Evolutionary conservation across 2,797 vertebrate genomes (phyloP).

Genomic region (Melanotaenia nigrans): DNA sequence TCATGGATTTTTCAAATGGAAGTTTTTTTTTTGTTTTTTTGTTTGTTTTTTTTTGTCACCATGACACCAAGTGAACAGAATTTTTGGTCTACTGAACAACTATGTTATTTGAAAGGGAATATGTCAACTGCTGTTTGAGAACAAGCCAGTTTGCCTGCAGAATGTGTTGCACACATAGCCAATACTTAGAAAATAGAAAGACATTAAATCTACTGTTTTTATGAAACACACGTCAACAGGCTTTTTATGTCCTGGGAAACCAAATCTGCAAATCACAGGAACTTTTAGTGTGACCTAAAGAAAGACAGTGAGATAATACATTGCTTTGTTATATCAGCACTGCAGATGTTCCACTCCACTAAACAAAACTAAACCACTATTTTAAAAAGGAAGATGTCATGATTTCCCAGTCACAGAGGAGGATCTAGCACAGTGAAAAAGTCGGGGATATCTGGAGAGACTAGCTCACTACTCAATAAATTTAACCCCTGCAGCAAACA

Average conservation of each 20-base stretch:
- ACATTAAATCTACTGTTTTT: conserved; percentile 40
- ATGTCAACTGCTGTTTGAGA: neutral
- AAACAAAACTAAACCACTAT: too few relatives aligned
- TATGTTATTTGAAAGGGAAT: too few relatives aligned
- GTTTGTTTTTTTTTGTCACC: conserved; percentile 30
- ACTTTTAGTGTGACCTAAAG: neutral
- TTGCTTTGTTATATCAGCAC: neutral
- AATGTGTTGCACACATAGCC: conserved; percentile 14
- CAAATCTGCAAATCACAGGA: conserved; percentile 13
- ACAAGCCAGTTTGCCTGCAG: conserved; percentile 23
- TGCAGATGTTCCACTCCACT: neutral
- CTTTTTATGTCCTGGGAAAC: conserved; percentile 30
- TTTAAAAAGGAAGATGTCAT: conserved; percentile 1
- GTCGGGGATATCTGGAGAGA: neutral
- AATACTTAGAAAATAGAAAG: neutral
- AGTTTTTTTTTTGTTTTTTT: neutral
- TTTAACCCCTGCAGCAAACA: too few relatives aligned
- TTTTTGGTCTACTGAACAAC: conserved; percentile 12
- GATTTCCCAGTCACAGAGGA: neutral
- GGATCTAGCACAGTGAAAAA: neutral
- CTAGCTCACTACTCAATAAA: too few relatives aligned
- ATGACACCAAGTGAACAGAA: conserved; percentile 51
- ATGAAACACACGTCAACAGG: conserved; percentile 16
- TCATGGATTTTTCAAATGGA: conserved; percentile 27
- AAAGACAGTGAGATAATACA: neutral